A percentile compares a stretch with the other conserved stretches of the same genome.
phyloP scores from a whole-genome alignment of 1,140 invertebrate species.

The Latrodectus geometricus region DNA sequence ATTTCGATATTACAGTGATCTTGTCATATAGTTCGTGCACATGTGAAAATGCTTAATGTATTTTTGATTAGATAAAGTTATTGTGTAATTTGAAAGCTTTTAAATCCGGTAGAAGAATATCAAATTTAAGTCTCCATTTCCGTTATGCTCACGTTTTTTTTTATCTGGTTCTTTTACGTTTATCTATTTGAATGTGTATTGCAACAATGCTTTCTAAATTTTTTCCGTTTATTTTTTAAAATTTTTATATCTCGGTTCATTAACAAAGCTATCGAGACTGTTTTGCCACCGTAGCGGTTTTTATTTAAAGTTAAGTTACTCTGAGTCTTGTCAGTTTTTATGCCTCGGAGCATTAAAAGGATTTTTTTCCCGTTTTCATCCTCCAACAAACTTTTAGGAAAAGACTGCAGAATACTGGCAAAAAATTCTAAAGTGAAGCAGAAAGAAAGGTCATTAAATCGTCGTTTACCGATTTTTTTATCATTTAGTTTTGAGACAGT shows the following conservation, averaged over 20 bases:
- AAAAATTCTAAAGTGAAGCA: conserved; percentile 9
- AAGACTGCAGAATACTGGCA: neutral
- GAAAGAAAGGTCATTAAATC: conserved; percentile 36
- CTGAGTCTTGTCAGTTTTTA: conserved; percentile 10
- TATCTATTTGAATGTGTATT: neutral
- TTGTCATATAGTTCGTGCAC: neutral
- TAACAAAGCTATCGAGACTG: conserved; percentile 24
- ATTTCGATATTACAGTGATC: neutral
- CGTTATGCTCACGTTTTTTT: neutral
- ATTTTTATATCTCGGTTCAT: conserved; percentile 36
- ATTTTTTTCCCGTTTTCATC: neutral
- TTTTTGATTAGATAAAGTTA: neutral
- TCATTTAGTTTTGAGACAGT: neutral
- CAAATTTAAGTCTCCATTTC: neutral
- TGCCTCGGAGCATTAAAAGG: conserved; percentile 1
- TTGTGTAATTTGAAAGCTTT: neutral
- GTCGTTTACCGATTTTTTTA: conserved; percentile 12
- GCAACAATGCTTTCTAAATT: neutral
- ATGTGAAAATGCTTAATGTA: neutral
- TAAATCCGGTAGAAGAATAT: neutral
- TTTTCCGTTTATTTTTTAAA: neutral
- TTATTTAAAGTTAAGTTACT: conserved; percentile 16
- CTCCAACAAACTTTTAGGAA: neutral
- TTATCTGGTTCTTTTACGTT: conserved; percentile 15
- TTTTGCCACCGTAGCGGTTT: conserved; percentile 15